phyloP scores from a whole-genome alignment of 53 echinoderm and acorn worm species.

The Holothuria leucospilota region DNA sequence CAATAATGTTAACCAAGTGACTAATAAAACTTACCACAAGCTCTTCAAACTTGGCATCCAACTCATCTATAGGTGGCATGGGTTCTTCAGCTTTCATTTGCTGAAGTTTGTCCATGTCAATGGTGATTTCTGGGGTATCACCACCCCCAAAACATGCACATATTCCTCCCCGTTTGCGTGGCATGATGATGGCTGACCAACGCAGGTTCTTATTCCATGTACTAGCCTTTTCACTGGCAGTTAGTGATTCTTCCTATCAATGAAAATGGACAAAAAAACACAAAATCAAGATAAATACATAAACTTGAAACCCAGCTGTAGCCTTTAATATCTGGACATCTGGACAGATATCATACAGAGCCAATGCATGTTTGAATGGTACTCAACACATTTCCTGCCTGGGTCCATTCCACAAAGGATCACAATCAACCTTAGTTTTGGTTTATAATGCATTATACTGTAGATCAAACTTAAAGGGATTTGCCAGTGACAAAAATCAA shows the following conservation, averaged over 20 bases:
- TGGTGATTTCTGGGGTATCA: conserved; percentile 92
- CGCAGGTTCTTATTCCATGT: conserved; percentile 36
- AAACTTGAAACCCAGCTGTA: too few relatives aligned
- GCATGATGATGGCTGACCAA: conserved; percentile 76
- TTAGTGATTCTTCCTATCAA: conserved; percentile 20
- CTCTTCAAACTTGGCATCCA: conserved; percentile 92
- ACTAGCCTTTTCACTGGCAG: conserved; percentile 32
- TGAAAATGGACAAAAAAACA: not conserved
- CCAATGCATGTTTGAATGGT: too few relatives aligned
- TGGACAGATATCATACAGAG: too few relatives aligned
- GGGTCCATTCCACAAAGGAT: too few relatives aligned
- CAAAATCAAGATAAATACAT: too few relatives aligned
- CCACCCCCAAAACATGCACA: conserved; percentile 94
- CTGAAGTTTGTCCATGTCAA: conserved; percentile 80
- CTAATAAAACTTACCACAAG: conserved; percentile 82
- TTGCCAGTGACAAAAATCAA: too few relatives aligned
- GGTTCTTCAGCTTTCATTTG: conserved; percentile 87
- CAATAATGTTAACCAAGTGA: too few relatives aligned
- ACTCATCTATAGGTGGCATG: conserved; percentile 95
- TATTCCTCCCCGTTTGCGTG: conserved; percentile 90
- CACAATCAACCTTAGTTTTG: too few relatives aligned
- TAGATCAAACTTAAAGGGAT: too few relatives aligned
- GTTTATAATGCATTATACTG: too few relatives aligned
- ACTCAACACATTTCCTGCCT: too few relatives aligned
- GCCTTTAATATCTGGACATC: too few relatives aligned